A percentile compares a stretch with the other conserved stretches of the same genome.
phyloP scores from a whole-genome alignment of 2,797 vertebrate genomes.

The Adelosebastes latens region DNA sequence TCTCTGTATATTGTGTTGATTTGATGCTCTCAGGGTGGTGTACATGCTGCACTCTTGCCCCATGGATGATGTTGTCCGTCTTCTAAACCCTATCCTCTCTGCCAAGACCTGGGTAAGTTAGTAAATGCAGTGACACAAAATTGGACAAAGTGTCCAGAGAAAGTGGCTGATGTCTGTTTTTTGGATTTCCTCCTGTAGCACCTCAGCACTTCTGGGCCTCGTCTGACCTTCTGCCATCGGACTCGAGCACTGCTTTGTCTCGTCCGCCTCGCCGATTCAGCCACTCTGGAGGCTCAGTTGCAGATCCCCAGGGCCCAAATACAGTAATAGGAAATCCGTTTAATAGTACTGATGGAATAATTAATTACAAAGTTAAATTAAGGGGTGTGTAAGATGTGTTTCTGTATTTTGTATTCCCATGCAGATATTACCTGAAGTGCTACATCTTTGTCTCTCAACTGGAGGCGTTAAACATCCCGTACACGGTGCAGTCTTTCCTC shows the following conservation, averaged over 20 bases:
- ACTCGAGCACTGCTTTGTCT: constrained; percentile 91
- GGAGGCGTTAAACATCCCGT: constrained; percentile 93
- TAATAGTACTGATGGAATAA: background rate
- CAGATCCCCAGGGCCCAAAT: constrained; percentile 88
- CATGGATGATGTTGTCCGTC: constrained; percentile 82
- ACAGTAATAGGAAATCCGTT: constrained; percentile 78
- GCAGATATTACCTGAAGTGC: constrained; percentile 90
- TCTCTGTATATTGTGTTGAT: background rate
- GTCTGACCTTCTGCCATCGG: constrained; percentile 90
- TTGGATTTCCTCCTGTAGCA: constrained; percentile 78
- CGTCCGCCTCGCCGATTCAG: constrained; percentile 85
- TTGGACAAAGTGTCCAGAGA: too few species aligned
- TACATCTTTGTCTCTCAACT: constrained; percentile 91
- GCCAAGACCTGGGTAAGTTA: constrained; percentile 88
- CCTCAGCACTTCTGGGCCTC: constrained; percentile 79
- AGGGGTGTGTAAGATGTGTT: background rate
- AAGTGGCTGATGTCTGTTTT: background rate
- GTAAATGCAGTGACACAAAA: background rate
- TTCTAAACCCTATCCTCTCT: constrained; percentile 87
- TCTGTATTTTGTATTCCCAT: constrained; percentile 14
- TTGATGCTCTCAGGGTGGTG: constrained; percentile 82
- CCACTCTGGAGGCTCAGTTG: constrained; percentile 86
- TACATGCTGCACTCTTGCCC: constrained; percentile 90
- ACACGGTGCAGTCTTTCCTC: constrained; percentile 92
- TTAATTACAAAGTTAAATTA: background rate